phyloP scores from a whole-genome alignment of 2,888 invertebrate species.

The Bellardia bayeri region DNA sequence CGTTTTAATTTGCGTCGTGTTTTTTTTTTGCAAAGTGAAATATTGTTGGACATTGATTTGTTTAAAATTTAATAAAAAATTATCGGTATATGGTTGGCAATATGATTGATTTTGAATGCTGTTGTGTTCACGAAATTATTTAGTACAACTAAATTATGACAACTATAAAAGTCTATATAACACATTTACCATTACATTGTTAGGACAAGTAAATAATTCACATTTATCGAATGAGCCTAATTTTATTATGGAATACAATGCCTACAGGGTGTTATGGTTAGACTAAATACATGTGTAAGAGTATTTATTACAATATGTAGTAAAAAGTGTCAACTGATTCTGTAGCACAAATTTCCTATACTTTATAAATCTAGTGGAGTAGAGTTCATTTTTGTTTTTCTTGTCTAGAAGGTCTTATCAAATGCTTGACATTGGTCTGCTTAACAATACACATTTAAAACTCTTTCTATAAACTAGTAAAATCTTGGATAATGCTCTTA shows the following conservation, averaged over 20 bases:
- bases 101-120: too few relatives aligned
- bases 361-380: constrained; percentile 7
- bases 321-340: constrained; percentile 28
- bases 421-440: constrained; percentile 22
- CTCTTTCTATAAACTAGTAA: background rate
- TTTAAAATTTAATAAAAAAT: too few relatives aligned
- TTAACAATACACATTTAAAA: constrained; percentile 2
- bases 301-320: constrained; percentile 27
- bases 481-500: constrained; percentile 11
- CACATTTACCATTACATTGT: too few relatives aligned
- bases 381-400: constrained; percentile 9
- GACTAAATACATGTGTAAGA: background rate
- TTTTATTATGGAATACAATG: background rate
- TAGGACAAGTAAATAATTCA: too few relatives aligned
- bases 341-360: constrained; percentile 29
- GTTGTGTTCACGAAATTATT: too few relatives aligned
- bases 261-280: background rate
- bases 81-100: too few relatives aligned
- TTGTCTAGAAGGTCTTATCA: constrained; percentile 36
- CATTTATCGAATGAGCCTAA: background rate
- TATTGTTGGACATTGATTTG: too few relatives aligned
- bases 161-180: too few relatives aligned
- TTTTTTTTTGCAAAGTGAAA: too few relatives aligned
- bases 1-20: too few relatives aligned
- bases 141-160: too few relatives aligned